Conservation (phyloP, 2,888 invertebrate species). For the Subacronicta megacephala region DNA sequence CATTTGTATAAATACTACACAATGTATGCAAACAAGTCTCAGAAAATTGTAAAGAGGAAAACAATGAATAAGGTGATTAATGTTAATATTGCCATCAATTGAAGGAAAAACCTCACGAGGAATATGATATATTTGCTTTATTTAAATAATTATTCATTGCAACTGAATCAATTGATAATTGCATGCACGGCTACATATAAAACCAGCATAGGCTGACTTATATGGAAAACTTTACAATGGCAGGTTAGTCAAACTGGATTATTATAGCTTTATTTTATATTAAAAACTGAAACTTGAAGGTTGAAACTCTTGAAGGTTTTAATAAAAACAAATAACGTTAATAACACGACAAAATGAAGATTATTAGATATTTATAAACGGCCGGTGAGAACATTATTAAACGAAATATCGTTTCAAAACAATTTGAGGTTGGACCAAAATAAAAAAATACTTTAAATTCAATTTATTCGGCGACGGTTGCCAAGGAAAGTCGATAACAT, state of each 20-base stretch:
- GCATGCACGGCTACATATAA: no score
- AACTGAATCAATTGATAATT: background rate
- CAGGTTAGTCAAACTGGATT: no score
- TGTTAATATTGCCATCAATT: slow-evolving; percentile 2
- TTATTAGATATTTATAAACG: slow-evolving; percentile 41
- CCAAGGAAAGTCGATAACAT: slow-evolving; percentile 57
- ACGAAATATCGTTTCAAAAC: slow-evolving; percentile 40
- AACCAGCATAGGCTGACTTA: no score
- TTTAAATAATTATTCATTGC: background rate
- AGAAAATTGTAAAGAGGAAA: background rate
- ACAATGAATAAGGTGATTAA: slow-evolving; percentile 7
- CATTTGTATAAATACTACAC: slow-evolving; percentile 24
- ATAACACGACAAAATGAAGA: slow-evolving; percentile 13
- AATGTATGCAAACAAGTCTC: slow-evolving; percentile 20
- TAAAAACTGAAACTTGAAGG: no score
- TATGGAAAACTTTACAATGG: no score
- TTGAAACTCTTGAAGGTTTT: slow-evolving; percentile 13
- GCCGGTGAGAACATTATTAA: slow-evolving; percentile 27
- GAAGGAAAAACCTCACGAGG: background rate
- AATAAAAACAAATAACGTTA: slow-evolving; percentile 6
- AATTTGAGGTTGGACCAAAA: slow-evolving; percentile 49
- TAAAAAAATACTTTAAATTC: slow-evolving; percentile 44
- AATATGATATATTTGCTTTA: background rate
- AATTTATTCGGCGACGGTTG: slow-evolving; percentile 52
- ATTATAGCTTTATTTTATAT: no score